Conservation (phyloP, 2,888 invertebrate species). For the Minunthozetes semirufus region DNA sequence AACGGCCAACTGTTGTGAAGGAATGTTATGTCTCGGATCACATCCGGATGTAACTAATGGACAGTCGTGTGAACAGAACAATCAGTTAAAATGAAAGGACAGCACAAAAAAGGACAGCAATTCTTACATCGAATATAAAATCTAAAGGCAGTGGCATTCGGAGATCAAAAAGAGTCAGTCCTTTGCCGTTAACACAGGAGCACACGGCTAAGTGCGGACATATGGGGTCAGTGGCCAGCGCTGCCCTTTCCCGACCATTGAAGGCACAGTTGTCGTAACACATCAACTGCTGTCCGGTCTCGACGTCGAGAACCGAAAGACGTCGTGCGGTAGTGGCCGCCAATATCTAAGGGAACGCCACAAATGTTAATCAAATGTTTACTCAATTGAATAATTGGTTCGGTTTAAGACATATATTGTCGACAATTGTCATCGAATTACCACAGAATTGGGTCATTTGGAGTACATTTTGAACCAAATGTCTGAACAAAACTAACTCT, state of each 20-base stretch:
- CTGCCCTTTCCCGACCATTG: constrained; percentile 51
- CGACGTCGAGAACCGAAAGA: constrained; percentile 52
- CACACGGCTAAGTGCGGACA: constrained; percentile 52
- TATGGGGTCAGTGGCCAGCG: constrained; percentile 51
- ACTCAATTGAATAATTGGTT: no score
- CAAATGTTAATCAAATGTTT: no score
- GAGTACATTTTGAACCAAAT: no score
- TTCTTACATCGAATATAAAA: constrained; percentile 52
- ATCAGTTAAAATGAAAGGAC: background rate
- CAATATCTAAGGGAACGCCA: constrained; percentile 47
- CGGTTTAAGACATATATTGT: background rate
- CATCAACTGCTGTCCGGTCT: constrained; percentile 51
- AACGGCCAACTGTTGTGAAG: constrained; percentile 53
- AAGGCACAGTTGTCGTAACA: constrained; percentile 53
- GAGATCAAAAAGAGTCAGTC: constrained; percentile 52
- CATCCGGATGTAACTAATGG: constrained; percentile 49
- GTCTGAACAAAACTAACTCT: no score
- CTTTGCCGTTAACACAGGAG: constrained; percentile 53
- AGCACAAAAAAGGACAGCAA: background rate
- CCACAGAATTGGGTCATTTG: background rate
- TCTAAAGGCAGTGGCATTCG: constrained; percentile 53
- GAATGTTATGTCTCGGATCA: constrained; percentile 52
- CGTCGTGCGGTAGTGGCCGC: constrained; percentile 52
- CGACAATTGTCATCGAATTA: background rate
- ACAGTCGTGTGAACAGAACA: background rate